phyloP scores from a whole-genome alignment of 2,888 invertebrate species.

The Achlya flavicornis region DNA sequence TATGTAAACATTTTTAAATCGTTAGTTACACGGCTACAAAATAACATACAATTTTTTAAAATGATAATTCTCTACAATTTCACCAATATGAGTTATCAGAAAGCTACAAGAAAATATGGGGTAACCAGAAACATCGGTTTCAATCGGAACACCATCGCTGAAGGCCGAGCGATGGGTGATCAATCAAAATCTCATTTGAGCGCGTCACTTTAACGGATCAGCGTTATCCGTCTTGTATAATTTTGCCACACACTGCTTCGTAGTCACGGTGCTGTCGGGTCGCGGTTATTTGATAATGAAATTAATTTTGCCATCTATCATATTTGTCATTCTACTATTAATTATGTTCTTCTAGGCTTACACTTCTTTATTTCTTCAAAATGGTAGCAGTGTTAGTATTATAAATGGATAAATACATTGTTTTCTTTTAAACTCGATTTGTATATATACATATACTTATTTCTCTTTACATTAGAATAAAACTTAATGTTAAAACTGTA shows the following conservation, averaged over 20 bases:
- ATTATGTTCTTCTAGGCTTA: not conserved
- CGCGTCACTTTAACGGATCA: constrained; percentile 58
- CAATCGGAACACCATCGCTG: constrained; percentile 27
- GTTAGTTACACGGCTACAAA: no score
- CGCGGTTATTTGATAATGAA: constrained; percentile 13
- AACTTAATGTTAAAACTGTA: not conserved
- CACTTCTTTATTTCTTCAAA: not conserved
- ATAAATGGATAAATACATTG: no score
- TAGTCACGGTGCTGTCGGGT: constrained; percentile 29
- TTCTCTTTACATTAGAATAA: no score
- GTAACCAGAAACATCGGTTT: not conserved
- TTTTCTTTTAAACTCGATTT: no score
- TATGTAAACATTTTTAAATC: no score
- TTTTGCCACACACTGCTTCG: constrained; percentile 48
- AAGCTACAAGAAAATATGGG: not conserved
- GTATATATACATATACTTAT: no score
- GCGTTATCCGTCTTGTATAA: constrained; percentile 67
- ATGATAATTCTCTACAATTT: not conserved
- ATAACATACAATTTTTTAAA: not conserved
- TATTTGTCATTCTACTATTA: not conserved
- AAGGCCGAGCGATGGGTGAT: constrained; percentile 51
- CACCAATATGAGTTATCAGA: not conserved
- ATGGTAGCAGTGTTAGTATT: no score
- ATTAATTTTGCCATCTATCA: constrained; percentile 12
- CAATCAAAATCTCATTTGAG: constrained; percentile 74